Evolutionary conservation across 2,797 vertebrate genomes (phyloP).

Genomic region (Parambassis ranga): DNA sequence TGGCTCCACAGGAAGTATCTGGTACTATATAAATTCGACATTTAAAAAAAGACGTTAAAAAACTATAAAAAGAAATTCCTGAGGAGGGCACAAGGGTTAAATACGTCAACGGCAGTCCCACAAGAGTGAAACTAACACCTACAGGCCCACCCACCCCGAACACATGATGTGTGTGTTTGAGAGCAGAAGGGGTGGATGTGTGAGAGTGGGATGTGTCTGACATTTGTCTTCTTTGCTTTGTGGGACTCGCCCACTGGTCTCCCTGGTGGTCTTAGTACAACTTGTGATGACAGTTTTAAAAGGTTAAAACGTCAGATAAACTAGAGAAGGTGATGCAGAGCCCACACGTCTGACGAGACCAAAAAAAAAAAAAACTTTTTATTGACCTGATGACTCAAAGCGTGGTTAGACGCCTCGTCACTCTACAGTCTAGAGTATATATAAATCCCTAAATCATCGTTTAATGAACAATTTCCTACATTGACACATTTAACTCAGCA

Average conservation of each 20-base stretch:
- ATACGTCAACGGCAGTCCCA: slow-evolving; percentile 32
- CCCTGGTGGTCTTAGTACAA: slow-evolving; percentile 38
- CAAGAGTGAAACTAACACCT: slow-evolving; percentile 38
- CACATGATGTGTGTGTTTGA: background rate
- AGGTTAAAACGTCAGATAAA: slow-evolving; percentile 13
- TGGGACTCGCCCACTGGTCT: slow-evolving; percentile 18
- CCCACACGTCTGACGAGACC: background rate
- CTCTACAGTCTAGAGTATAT: too few relatives aligned
- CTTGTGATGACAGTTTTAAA: background rate
- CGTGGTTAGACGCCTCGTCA: too few relatives aligned
- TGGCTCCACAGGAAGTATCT: too few relatives aligned
- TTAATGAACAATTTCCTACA: too few relatives aligned
- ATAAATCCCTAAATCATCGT: too few relatives aligned
- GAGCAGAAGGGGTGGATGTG: slow-evolving; percentile 1
- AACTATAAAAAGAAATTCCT: too few relatives aligned
- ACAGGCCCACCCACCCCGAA: background rate
- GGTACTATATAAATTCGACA: too few relatives aligned
- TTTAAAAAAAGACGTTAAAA: too few relatives aligned
- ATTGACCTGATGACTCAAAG: too few relatives aligned
- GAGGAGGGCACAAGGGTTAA: too few relatives aligned
- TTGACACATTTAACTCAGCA: too few relatives aligned
- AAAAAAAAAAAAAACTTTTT: background rate
- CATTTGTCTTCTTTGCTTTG: slow-evolving; percentile 24
- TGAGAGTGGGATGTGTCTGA: slow-evolving; percentile 45
- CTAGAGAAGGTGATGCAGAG: background rate